Evolutionary conservation across 2,113 vertebrate genomes (phyloP), one percentile per base, ranked within the genome.

Genomic region (Pachyramphus minor): DNA sequence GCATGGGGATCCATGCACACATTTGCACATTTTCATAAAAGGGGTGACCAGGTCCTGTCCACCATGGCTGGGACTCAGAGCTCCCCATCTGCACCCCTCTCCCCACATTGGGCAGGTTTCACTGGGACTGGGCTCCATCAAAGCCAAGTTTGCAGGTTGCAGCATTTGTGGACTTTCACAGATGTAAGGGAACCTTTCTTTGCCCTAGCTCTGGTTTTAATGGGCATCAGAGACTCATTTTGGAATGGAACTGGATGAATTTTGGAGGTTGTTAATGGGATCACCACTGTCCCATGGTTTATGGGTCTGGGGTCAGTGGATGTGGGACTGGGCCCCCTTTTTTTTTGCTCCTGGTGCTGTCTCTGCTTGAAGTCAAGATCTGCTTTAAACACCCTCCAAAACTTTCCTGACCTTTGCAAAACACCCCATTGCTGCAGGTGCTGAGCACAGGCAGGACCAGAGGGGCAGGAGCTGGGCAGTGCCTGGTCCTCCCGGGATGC

Each of bases 51-150:
- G 21, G 14, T 89, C 19, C 49, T 56, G 1, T 37, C 28, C 30
- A 30, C 17, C 1, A 0, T 12, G 22, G 14, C 21, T 6, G 14
- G 53, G 30, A 25, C 27, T 37, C 0, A 0, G 3, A 6, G 23
- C 7, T 20, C 15, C 30, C 12, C 75, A 33, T 8, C 44, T 47
- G 22, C 3, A 7, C 19, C 35, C 12, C 22, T 66, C 27, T 87
- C 37, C n/a, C 50, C 30, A 24, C 0, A 0, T 50, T 28, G 33
- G 42, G 17, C 33, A 67, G 30, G 5, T 75, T 42, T 66, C n/a
- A 14, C 5, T 1, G 1, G 59, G 42, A 59, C 33, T 1, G 0
- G 23, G 31, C n/a, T 74, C 59, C 6, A 1, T 20, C 39, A 45
- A 78, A 92, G 68, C 64, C 77, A 58, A 27, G 8, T 41, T 49